Conservation (phyloP, 2,888 invertebrate species). For the Polyploca ridens region DNA sequence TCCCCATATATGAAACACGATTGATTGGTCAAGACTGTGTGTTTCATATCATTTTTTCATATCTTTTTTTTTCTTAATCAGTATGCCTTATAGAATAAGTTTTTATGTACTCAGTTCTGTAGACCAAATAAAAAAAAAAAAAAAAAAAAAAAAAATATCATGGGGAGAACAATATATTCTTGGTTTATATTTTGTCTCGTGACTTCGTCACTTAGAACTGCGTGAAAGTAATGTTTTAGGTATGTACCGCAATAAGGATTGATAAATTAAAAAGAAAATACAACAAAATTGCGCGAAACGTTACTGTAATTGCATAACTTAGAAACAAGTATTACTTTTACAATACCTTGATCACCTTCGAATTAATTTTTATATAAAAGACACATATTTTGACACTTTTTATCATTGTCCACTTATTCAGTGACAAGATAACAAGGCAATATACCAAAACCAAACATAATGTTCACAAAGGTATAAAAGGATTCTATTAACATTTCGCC, state of each 20-base stretch:
- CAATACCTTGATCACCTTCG: conserved; percentile 25
- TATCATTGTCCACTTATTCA: background rate
- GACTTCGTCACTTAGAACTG: no score
- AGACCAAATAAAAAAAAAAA: no score
- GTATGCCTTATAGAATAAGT: no score
- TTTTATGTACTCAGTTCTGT: no score
- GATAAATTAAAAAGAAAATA: background rate
- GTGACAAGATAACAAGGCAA: background rate
- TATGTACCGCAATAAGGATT: background rate
- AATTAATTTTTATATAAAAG: background rate
- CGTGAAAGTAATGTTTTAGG: no score
- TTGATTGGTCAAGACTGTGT: no score
- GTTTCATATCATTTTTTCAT: no score
- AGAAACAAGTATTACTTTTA: background rate
- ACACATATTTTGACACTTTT: background rate
- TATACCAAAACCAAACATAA: conserved; percentile 29
- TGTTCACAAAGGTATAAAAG: conserved; percentile 50
- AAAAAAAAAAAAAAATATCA: no score
- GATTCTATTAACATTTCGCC: background rate
- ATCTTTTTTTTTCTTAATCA: no score
- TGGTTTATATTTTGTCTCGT: no score
- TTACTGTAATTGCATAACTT: conserved; percentile 4
- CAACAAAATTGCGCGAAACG: background rate
- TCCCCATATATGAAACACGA: no score
- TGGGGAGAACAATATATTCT: no score